Evolutionary conservation across 2,888 invertebrate genomes (phyloP).

Genomic region (Bruchidius siliquastri): DNA sequence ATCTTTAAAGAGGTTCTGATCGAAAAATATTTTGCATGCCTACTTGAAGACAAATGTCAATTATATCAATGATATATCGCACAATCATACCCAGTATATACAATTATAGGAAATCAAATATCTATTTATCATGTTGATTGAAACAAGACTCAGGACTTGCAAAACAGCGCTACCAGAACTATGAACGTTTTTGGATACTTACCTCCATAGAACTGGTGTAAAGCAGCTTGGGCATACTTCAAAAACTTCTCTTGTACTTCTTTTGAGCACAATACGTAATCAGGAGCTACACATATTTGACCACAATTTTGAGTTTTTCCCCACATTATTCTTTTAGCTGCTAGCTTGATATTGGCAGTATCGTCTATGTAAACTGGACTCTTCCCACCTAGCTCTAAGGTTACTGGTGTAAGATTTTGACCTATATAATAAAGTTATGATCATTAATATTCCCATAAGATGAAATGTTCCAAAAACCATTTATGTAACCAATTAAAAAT

Average conservation of each 20-base stretch:
- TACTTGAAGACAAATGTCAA: too few species aligned
- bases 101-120: too few species aligned
- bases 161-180: too few species aligned
- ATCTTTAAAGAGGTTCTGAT: too few species aligned
- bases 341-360: constrained; percentile 69
- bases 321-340: constrained; percentile 84
- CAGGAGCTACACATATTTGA: constrained; percentile 96
- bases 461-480: too few species aligned
- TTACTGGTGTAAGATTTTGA: constrained; percentile 74
- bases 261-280: constrained; percentile 82
- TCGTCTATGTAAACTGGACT: constrained; percentile 91
- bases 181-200: constrained; percentile 41
- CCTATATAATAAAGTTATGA: constrained; percentile 14
- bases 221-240: constrained; percentile 52
- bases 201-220: constrained; percentile 80
- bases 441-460: too few species aligned
- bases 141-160: background rate
- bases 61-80: too few species aligned
- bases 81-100: too few species aligned
- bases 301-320: constrained; percentile 91
- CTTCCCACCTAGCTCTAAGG: constrained; percentile 75
- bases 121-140: too few species aligned
- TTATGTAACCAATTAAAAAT: too few species aligned
- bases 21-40: too few species aligned
- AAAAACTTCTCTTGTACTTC: constrained; percentile 63